A percentile compares a stretch with the other conserved stretches of the same genome.
Conservation (phyloP, 2,888 invertebrate species). For the Xylota segnis region DNA sequence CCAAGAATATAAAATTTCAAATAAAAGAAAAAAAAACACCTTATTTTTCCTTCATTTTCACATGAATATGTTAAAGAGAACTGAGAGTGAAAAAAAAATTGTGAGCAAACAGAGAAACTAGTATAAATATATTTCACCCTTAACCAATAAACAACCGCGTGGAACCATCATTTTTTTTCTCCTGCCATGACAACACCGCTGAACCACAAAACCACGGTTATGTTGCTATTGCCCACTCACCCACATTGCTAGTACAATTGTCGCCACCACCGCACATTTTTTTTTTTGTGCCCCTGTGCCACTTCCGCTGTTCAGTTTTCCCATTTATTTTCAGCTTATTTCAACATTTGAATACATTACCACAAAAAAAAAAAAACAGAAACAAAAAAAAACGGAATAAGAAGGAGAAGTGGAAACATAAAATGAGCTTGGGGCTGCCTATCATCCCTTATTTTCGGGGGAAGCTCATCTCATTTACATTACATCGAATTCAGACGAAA, state of each 20-base stretch:
- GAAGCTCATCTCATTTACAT: constrained; percentile 70
- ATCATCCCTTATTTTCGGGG: constrained; percentile 54
- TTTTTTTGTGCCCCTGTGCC: constrained; percentile 20
- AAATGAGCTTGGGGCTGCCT: constrained; percentile 62
- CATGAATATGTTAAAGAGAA: constrained; percentile 48
- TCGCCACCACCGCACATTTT: constrained; percentile 61
- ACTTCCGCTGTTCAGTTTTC: constrained; percentile 62
- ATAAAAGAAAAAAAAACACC: background rate
- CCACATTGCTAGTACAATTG: constrained; percentile 55
- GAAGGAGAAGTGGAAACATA: constrained; percentile 31
- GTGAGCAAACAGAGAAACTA: constrained; percentile 3
- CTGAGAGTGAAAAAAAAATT: constrained; percentile 10
- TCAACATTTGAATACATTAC: constrained; percentile 74
- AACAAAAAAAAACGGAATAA: constrained; percentile 16
- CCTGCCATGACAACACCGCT: constrained; percentile 40
- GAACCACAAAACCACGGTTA: constrained; percentile 53
- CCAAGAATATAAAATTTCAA: constrained; percentile 39
- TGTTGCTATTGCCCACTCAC: constrained; percentile 31
- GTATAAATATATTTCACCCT: constrained; percentile 58
- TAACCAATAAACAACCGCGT: constrained; percentile 66
- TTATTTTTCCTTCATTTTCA: constrained; percentile 25
- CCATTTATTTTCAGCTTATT: constrained; percentile 75
- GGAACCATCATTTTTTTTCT: constrained; percentile 50
- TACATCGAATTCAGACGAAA: constrained; percentile 60
- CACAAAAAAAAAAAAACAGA: constrained; percentile 36